A percentile compares a stretch with the other conserved stretches of the same genome.
phyloP scores from a whole-genome alignment of 2,113 vertebrate genomes.

The Bambusicola thoracicus region DNA sequence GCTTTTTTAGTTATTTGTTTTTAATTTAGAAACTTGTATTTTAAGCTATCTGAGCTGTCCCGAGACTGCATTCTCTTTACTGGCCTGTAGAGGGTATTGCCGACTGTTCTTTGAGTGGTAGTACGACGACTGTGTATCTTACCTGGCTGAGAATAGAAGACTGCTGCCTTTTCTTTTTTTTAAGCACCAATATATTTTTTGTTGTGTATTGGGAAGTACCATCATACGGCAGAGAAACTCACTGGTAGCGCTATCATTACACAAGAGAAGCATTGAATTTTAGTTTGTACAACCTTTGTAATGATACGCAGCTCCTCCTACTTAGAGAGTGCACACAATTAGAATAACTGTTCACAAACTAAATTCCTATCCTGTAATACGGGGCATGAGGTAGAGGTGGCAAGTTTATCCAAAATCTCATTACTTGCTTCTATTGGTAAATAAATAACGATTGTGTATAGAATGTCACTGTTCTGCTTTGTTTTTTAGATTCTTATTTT shows the following conservation, averaged over 20 bases:
- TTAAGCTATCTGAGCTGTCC: not conserved
- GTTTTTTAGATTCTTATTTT: not conserved
- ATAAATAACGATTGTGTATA: not conserved
- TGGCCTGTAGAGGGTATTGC: slow-evolving; percentile 76
- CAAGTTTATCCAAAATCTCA: not conserved
- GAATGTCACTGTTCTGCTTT: not conserved
- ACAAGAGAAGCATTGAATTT: not conserved
- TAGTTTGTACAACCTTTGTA: not conserved
- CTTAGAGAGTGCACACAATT: not conserved
- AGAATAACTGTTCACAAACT: not conserved
- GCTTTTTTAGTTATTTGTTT: not conserved
- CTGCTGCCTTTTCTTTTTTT: not conserved
- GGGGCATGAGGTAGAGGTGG: not conserved
- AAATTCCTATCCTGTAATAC: not conserved
- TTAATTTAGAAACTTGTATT: not conserved
- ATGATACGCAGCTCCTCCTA: not conserved
- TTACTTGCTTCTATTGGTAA: not conserved
- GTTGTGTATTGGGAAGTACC: not conserved
- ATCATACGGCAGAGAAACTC: not conserved
- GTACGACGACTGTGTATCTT: not conserved
- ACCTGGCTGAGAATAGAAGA: not conserved
- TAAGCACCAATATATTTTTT: not conserved
- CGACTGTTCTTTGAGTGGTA: not conserved
- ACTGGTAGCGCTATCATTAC: not conserved
- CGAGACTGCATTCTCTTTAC: not conserved